Conservation (phyloP, 1,140 invertebrate genomes). For the Pristionchus pacificus region DNA sequence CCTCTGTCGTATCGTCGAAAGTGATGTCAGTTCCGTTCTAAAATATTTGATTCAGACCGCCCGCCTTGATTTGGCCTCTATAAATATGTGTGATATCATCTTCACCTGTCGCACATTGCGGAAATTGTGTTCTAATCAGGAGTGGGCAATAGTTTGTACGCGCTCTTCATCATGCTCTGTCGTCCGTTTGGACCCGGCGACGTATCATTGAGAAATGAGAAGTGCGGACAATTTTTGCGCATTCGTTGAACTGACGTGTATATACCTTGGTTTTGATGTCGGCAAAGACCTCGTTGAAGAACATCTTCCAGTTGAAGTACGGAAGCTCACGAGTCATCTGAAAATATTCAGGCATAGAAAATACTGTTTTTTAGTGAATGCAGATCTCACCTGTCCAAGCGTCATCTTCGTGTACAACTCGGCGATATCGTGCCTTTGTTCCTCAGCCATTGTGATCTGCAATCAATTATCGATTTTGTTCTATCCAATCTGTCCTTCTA, state of each 20-base stretch:
- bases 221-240: too few species aligned
- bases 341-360: too few species aligned
- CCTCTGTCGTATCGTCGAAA: constrained; percentile 50
- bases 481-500: too few species aligned
- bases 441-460: constrained; percentile 56
- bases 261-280: constrained; percentile 41
- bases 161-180: too few species aligned
- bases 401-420: constrained; percentile 57
- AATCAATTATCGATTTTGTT: background rate
- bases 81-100: too few species aligned
- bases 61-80: background rate
- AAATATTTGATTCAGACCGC: background rate
- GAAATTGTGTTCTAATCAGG: too few species aligned
- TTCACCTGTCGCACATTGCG: too few species aligned
- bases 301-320: constrained; percentile 52
- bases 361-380: background rate
- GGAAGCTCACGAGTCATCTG: constrained; percentile 43
- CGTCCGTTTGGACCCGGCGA: too few species aligned
- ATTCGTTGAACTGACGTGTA: background rate
- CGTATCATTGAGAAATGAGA: too few species aligned
- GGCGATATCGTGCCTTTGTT: constrained; percentile 55
- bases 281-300: constrained; percentile 55
- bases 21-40: constrained; percentile 32
- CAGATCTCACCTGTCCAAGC: constrained; percentile 39
- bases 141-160: too few species aligned